These are phyloP conservation scores for Acanthurus lineatus DNA, from an alignment of 2,797 vertebrate genomes.

Conservation along the genomic window DNA sequence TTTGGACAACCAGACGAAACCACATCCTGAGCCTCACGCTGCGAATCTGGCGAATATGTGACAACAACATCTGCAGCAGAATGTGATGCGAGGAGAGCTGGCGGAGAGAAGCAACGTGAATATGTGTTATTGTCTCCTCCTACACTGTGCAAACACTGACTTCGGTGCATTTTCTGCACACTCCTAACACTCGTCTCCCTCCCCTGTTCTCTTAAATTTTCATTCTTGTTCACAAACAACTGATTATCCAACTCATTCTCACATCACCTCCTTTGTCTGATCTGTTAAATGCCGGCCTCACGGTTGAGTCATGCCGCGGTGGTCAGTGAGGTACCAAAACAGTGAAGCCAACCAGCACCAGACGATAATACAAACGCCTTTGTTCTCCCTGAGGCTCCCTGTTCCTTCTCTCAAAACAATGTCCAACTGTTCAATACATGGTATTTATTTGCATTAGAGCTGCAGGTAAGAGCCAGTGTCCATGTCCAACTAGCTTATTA, in stretches of 20 bases:
- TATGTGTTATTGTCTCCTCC: conserved; percentile 52
- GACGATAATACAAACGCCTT: conserved; percentile 49
- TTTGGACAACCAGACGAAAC: conserved; percentile 54
- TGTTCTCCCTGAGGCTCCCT: conserved; percentile 47
- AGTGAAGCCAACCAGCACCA: conserved; percentile 45
- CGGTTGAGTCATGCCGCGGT: conserved; percentile 67
- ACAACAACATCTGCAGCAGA: conserved; percentile 43
- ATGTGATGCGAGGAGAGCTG: conserved; percentile 27
- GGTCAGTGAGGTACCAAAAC: conserved; percentile 59
- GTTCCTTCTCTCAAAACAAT: conserved; percentile 38
- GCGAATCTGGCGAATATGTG: conserved; percentile 30
- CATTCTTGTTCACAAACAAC: conserved; percentile 55
- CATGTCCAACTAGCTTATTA: not conserved
- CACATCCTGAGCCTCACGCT: conserved; percentile 63
- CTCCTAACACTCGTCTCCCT: conserved; percentile 41
- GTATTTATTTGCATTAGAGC: conserved; percentile 45
- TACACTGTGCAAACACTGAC: conserved; percentile 50
- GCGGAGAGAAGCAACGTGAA: conserved; percentile 15
- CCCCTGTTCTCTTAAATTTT: conserved; percentile 24
- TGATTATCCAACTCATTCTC: conserved; percentile 62
- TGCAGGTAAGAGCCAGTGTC: conserved; percentile 22
- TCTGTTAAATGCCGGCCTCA: conserved; percentile 69
- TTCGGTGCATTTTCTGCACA: conserved; percentile 31
- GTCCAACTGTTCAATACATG: conserved; percentile 23
- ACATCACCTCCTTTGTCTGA: conserved; percentile 73